Conservation (phyloP, 2,113 vertebrate genomes). For the Poeciliopsis occidentalis region DNA sequence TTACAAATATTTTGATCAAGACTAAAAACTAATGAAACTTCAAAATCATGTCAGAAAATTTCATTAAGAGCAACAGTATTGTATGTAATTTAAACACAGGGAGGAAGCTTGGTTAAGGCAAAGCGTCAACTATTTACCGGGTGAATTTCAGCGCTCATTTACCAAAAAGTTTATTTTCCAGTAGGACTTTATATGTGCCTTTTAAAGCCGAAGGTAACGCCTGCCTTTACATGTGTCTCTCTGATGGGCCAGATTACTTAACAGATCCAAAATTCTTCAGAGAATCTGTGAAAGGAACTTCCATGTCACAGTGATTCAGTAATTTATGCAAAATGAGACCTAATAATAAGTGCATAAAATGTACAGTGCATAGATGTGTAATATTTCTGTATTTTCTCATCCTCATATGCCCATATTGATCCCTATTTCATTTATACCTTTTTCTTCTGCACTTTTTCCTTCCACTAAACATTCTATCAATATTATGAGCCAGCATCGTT, state of each 20-base stretch:
- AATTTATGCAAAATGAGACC: not conserved
- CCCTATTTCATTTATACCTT: not conserved
- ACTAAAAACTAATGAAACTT: not conserved
- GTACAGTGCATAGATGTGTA: not conserved
- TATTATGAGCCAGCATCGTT: not conserved
- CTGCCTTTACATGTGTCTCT: not conserved
- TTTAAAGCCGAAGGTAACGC: no score
- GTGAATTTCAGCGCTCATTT: no score
- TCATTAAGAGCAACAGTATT: no score
- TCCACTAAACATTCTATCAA: not conserved
- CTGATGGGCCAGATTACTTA: not conserved
- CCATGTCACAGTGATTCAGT: not conserved
- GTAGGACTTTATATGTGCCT: no score
- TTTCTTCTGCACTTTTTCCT: not conserved
- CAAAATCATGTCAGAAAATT: not conserved
- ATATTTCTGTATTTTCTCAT: not conserved
- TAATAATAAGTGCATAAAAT: not conserved
- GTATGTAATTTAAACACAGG: no score
- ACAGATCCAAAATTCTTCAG: not conserved
- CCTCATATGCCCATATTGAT: not conserved
- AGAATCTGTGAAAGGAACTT: not conserved
- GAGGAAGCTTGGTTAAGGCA: not conserved
- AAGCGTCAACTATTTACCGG: not conserved
- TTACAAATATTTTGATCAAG: not conserved
- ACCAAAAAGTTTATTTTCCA: no score